These are phyloP conservation scores for Amiota minor DNA, from an alignment of 2,888 invertebrate genomes.

Conservation along the genomic window DNA sequence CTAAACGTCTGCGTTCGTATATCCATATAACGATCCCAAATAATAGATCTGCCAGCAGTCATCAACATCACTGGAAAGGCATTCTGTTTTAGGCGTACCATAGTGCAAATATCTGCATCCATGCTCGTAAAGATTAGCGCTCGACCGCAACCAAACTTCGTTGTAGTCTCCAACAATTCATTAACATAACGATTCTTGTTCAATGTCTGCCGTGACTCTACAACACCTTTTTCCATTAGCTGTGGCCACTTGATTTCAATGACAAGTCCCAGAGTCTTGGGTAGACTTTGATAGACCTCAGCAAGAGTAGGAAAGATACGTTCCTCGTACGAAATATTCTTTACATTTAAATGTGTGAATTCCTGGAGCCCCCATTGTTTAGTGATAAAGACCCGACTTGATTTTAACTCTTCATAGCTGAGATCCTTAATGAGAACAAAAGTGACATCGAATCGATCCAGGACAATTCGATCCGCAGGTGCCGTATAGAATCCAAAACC, in stretches of 20 bases:
- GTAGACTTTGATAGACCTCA: conserved; percentile 84
- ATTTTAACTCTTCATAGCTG: conserved; percentile 88
- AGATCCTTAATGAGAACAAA: conserved; percentile 94
- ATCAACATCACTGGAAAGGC: conserved; percentile 95
- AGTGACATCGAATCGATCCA: conserved; percentile 84
- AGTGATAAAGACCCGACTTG: conserved; percentile 88
- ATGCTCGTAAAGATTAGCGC: conserved; percentile 94
- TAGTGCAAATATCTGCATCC: conserved; percentile 94
- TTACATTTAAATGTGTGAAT: conserved; percentile 81
- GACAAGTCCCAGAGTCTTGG: conserved; percentile 90
- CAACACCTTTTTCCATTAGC: conserved; percentile 85
- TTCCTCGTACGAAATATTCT: conserved; percentile 76
- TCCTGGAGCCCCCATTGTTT: conserved; percentile 80
- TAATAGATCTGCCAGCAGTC: conserved; percentile 56
- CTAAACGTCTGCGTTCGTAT: conserved; percentile 85
- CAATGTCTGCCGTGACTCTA: conserved; percentile 84
- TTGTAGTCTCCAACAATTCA: conserved; percentile 83
- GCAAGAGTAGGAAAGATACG: conserved; percentile 94
- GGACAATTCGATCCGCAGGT: conserved; percentile 77
- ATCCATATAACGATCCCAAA: conserved; percentile 83
- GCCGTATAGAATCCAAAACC: conserved; percentile 86
- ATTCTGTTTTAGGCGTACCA: conserved; percentile 95
- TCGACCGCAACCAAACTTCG: conserved; percentile 84
- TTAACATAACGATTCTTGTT: conserved; percentile 95
- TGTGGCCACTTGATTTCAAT: conserved; percentile 98